These are phyloP conservation scores for pig (Sus scrofa) DNA, from an alignment of 2,113 vertebrate species.

Conservation along the genomic window DNA sequence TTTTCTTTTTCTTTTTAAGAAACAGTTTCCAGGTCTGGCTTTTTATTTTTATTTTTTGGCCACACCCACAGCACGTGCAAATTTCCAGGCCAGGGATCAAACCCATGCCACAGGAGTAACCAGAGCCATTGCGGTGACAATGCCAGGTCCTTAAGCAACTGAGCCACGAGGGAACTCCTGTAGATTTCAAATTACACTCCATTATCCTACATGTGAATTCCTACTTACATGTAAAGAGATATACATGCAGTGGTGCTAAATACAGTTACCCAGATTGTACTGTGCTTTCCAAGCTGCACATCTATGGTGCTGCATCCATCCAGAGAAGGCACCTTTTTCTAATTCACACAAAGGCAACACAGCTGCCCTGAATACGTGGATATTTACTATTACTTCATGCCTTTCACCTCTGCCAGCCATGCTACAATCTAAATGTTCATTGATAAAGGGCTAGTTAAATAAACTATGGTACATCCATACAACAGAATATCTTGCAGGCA, in stretches of 20 bases:
- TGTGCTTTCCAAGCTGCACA: conserved; percentile 28
- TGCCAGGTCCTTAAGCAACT: too few species aligned
- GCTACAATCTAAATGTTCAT: not conserved
- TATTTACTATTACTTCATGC: not conserved
- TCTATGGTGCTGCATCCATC: not conserved
- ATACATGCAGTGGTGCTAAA: not conserved
- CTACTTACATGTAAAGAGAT: not conserved
- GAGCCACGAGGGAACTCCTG: too few species aligned
- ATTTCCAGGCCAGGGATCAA: too few species aligned
- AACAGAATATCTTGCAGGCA: conserved; percentile 35
- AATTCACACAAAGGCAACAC: conserved; percentile 35
- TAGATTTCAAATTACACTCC: conserved; percentile 37
- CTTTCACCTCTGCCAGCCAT: not conserved
- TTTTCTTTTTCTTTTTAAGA: too few species aligned
- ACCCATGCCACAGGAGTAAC: too few species aligned
- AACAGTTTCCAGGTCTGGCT: too few species aligned
- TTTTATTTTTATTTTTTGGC: too few species aligned
- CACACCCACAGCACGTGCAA: too few species aligned
- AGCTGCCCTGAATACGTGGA: not conserved
- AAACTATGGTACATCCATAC: conserved; percentile 41
- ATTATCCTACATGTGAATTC: conserved; percentile 38
- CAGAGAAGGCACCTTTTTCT: conserved; percentile 17
- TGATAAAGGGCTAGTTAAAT: conserved; percentile 28
- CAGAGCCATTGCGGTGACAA: too few species aligned
- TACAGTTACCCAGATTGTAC: not conserved